Evolutionary conservation across 2,797 vertebrate species (phyloP).

Genomic region (Leptodactylus fallax): DNA sequence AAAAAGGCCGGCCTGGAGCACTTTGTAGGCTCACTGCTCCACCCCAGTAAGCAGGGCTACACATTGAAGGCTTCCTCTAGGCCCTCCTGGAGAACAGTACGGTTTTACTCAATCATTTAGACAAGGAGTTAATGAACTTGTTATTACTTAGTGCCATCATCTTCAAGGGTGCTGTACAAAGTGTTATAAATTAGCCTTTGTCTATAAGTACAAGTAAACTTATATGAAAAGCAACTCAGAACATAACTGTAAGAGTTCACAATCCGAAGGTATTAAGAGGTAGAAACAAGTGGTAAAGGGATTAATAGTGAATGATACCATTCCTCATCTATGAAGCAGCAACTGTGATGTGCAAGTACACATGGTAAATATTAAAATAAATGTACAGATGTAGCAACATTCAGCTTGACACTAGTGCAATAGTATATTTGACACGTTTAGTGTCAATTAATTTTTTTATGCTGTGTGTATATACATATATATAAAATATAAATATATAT

Average conservation of each 20-base stretch:
- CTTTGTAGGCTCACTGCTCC: conserved; percentile 37
- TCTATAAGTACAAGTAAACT: background rate
- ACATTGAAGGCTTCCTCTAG: conserved; percentile 26
- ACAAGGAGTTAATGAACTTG: background rate
- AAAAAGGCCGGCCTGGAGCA: conserved; percentile 36
- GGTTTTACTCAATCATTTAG: conserved; percentile 12
- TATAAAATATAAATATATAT: no score
- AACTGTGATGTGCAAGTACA: no score
- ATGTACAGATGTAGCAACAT: no score
- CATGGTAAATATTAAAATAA: no score
- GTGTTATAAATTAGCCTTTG: background rate
- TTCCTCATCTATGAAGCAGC: no score
- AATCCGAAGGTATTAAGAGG: background rate
- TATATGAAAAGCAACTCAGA: background rate
- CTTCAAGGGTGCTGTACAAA: background rate
- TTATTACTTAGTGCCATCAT: background rate
- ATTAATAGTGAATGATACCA: background rate
- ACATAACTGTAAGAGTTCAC: background rate
- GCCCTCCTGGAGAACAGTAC: conserved; percentile 46
- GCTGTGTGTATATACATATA: no score
- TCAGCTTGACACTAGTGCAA: no score
- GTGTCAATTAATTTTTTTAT: no score
- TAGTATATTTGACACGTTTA: no score
- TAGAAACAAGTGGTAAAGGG: background rate
- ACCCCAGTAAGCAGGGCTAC: conserved; percentile 22